Base-by-base conservation (phyloP, 2,113 vertebrate species). In the Anser brachyrhynchus region DNA sequence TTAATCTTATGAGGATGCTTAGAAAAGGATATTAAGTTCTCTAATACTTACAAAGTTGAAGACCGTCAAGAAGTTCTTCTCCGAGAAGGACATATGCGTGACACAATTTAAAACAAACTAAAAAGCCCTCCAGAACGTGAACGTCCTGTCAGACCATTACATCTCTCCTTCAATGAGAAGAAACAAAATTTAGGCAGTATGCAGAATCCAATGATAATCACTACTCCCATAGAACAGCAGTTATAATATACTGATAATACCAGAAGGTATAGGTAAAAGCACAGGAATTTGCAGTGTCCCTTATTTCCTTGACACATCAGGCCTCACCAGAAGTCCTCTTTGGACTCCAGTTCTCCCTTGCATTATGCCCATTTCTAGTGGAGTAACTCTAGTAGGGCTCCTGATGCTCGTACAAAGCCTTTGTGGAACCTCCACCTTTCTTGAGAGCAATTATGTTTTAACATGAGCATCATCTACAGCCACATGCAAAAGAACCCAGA, bases 1-100 rank as follows among this genome's bases (percentile, higher is more conserved):
- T 31, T 49, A 51, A 54, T 52, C 17, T 23, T 29, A 44, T 16
- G 22, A 37, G 35, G 13, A 66, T 69, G 16, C 33, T 49, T 28
- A 66, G 69, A 70, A 70, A 81, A 35, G 29, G 25, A 37, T 25
- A 72, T 13, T 12, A 29, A 80, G 17, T 13, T 87, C 77, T 72
- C 33, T 71, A 67, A 46, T 25, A 41, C 19, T 46, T 66, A n/a
- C 0, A 16, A 67, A 82, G 28, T 35, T 51, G 23, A 70, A 31
- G 4, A 5, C 5, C 19, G 8, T 57, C 49, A 65, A 67, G 28
- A 64, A 23, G 26, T 59, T 41, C 37, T 74, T 67, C 26, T 19
- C 25, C 2, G 2, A 16, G 52, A 75, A 31, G 0, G 0, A 65
- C 25, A 83, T 3, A 33, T 6, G 33, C 15, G 14, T 55, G 25